Evolutionary conservation across 1,140 invertebrate species (phyloP).

Genomic region (Drosophila teissieri): DNA sequence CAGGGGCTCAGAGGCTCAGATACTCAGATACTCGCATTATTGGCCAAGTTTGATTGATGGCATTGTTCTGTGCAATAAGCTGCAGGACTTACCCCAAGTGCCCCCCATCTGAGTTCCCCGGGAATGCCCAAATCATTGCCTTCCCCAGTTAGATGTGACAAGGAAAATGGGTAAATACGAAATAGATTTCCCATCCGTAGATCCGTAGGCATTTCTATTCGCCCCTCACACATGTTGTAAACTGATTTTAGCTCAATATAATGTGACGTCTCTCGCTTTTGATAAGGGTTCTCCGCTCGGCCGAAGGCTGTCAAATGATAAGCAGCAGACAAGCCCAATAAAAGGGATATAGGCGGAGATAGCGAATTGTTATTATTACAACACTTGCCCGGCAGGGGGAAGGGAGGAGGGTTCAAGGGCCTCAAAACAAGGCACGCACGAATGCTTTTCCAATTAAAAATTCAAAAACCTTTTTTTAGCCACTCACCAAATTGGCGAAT

Average conservation of each 20-base stretch:
- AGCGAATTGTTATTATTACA: constrained; percentile 40
- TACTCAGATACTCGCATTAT: constrained; percentile 36
- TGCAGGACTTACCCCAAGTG: background rate
- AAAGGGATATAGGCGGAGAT: constrained; percentile 20
- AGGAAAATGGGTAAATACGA: constrained; percentile 50
- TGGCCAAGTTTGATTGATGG: constrained; percentile 66
- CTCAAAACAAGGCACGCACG: constrained; percentile 1
- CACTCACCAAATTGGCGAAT: constrained; percentile 43
- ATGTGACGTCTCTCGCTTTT: constrained; percentile 41
- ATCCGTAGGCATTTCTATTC: constrained; percentile 11
- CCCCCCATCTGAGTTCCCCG: background rate
- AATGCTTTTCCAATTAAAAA: constrained; percentile 44
- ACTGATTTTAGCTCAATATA: constrained; percentile 49
- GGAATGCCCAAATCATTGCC: background rate
- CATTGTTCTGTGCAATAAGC: constrained; percentile 20
- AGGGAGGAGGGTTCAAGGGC: background rate
- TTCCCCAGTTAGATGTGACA: constrained; percentile 28
- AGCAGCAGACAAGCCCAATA: constrained; percentile 36
- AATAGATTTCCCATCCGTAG: constrained; percentile 34
- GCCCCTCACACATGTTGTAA: constrained; percentile 9
- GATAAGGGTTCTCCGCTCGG: constrained; percentile 29
- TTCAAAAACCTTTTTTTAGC: constrained; percentile 47
- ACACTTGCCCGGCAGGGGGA: constrained; percentile 16
- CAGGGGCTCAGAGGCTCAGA: constrained; percentile 1
- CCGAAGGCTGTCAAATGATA: constrained; percentile 39